Percentiles rank a stretch among this genome's conserved stretches.
Evolutionary conservation across 1,140 invertebrate species (phyloP).

Genomic region (Nautilus pompilius): DNA sequence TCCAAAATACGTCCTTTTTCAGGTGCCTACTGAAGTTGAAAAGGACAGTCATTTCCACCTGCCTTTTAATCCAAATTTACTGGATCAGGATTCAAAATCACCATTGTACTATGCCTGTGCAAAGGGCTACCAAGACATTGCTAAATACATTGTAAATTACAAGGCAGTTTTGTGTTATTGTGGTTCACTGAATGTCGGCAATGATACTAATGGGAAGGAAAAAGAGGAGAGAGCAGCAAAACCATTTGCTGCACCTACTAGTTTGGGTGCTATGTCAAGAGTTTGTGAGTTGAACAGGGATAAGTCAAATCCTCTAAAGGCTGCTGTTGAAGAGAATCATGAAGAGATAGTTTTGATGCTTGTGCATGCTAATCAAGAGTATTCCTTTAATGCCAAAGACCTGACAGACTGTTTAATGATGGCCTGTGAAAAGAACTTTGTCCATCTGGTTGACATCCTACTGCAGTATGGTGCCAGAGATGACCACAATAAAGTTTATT

Average conservation of each 20-base stretch:
- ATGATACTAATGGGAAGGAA: too few relatives aligned
- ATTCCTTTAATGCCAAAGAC: slow-evolving; percentile 35
- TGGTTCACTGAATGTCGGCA: too few relatives aligned
- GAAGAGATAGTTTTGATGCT: too few relatives aligned
- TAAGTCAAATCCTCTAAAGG: slow-evolving; percentile 27
- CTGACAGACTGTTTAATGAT: slow-evolving; percentile 67
- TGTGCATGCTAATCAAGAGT: too few relatives aligned
- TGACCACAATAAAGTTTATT: slow-evolving; percentile 77
- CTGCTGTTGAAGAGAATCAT: slow-evolving; percentile 69
- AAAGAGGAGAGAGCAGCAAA: too few relatives aligned
- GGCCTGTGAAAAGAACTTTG: slow-evolving; percentile 68
- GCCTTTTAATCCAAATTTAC: slow-evolving; percentile 32
- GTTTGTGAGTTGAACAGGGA: too few relatives aligned
- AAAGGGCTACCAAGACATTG: slow-evolving; percentile 26
- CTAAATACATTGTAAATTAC: slow-evolving; percentile 36
- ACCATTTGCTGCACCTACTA: too few relatives aligned
- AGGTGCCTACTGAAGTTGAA: slow-evolving; percentile 16
- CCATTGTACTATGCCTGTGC: slow-evolving; percentile 42
- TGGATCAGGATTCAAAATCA: slow-evolving; percentile 37
- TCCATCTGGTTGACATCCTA: slow-evolving; percentile 68
- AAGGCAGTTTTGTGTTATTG: too few relatives aligned
- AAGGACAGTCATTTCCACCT: slow-evolving; percentile 24
- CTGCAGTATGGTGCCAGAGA: slow-evolving; percentile 83
- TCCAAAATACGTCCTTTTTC: slow-evolving; percentile 59
- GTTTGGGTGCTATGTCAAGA: too few relatives aligned